A percentile compares a stretch with the other conserved stretches of the same genome.
These are phyloP conservation scores for Enteromius viviparus DNA, from an alignment of 2,797 vertebrate genomes.

Conservation along the genomic window DNA sequence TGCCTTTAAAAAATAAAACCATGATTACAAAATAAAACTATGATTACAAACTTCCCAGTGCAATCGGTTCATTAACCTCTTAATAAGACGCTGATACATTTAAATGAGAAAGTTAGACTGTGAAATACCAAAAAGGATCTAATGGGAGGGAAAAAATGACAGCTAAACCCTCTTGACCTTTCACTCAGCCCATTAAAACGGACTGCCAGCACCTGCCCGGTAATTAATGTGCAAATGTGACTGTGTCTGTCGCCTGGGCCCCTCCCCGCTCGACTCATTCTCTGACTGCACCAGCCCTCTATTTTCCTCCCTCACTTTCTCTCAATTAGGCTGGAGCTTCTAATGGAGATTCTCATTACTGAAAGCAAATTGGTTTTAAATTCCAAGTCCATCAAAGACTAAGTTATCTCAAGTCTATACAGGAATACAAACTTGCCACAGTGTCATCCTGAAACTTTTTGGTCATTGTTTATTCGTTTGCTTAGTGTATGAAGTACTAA, in stretches of 20 bases:
- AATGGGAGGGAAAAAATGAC: slow-evolving; percentile 66
- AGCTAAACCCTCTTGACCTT: slow-evolving; percentile 76
- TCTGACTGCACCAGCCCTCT: slow-evolving; percentile 46
- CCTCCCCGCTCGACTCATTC: slow-evolving; percentile 43
- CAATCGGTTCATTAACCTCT: slow-evolving; percentile 62
- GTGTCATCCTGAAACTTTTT: slow-evolving; percentile 65
- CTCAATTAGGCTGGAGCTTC: slow-evolving; percentile 73
- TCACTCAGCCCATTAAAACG: slow-evolving; percentile 72
- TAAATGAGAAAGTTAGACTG: slow-evolving; percentile 65
- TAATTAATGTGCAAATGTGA: slow-evolving; percentile 82
- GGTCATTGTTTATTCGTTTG: slow-evolving; percentile 38
- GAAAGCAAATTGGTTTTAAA: slow-evolving; percentile 78
- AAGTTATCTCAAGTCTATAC: slow-evolving; percentile 68
- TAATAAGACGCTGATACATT: slow-evolving; percentile 66
- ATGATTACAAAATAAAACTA: slow-evolving; percentile 47
- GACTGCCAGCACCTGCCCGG: slow-evolving; percentile 75
- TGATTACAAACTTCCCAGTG: slow-evolving; percentile 59
- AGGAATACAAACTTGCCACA: slow-evolving; percentile 61
- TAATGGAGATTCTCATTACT: slow-evolving; percentile 74
- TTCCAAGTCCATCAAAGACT: slow-evolving; percentile 72
- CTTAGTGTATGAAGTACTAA: slow-evolving; percentile 11
- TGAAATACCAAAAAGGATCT: slow-evolving; percentile 72
- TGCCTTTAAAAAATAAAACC: slow-evolving; percentile 47
- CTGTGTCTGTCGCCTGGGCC: slow-evolving; percentile 41
- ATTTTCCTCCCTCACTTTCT: slow-evolving; percentile 59